Base-by-base conservation (phyloP, 2,797 vertebrate genomes). In the Buceros bicornis region DNA sequence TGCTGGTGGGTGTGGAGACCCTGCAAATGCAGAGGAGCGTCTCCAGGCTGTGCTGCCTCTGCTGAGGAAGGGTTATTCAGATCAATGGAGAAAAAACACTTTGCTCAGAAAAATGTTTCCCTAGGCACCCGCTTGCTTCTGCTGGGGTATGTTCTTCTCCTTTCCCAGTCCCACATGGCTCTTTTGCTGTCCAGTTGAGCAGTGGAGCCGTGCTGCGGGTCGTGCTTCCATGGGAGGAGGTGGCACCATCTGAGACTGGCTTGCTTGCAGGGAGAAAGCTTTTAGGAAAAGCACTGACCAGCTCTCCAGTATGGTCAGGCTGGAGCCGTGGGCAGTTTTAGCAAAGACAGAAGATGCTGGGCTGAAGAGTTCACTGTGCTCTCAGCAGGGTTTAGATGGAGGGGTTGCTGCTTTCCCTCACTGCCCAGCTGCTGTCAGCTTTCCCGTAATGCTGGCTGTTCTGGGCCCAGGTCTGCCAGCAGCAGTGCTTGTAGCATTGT, bases 61-160 rank as follows among this genome's bases (percentile, higher is more conserved):
- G 79, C n/a, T 70, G 65, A 70, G 74, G n/a, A 78, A 24, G 35
- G 47, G 87, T 92, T 93, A 50, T 87, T 73, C 54, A 82, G 74
- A 57, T 90, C 65, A 62, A 0, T 4, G 35, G 77, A 81, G 85
- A 9, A 57, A 78, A 71, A 80, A 48, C 25, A 28, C 35, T 89
- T 70, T 83, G 17, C 37, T 45, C 6, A n/a, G 57, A 19, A 60
- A 43, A 16, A 35, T 61, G 9, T 54, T 83, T 69, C 54, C 28
- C 21, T 33, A 15, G 37, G 56, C 45, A 58, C 42, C n/a, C 1
- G 9, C 0, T 0, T 76, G n/a, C 62, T 69, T 35, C 73, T 87
- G 24, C 64, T 93, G 67, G 51, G 56, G 8, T 89, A 6, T 1
- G 0, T 73, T 87, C 54, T 25, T 73, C 28, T 48, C 15, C 11